Percentiles rank a stretch among this genome's conserved stretches.
These are phyloP conservation scores for Myathropa florea DNA, from an alignment of 2,888 invertebrate species.

Conservation along the genomic window DNA sequence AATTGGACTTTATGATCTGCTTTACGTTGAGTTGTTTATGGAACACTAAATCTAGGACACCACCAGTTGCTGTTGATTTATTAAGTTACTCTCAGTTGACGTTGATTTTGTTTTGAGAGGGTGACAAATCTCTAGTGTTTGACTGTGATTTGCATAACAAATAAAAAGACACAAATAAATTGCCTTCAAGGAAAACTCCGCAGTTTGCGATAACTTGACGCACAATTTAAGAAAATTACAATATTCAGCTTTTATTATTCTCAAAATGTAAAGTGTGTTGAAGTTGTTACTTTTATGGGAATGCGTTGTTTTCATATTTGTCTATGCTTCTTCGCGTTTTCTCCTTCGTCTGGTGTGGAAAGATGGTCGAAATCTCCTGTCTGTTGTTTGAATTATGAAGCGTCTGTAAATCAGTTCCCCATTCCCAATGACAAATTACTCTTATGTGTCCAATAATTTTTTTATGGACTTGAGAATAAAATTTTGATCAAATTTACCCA, in stretches of 20 bases:
- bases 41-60: background rate
- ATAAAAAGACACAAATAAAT: background rate
- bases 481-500: too few relatives aligned
- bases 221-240: background rate
- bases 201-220: background rate
- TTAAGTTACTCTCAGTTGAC: background rate
- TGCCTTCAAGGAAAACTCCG: background rate
- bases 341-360: too few relatives aligned
- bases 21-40: background rate
- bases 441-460: too few relatives aligned
- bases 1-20: background rate
- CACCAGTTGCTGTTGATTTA: background rate
- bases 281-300: background rate
- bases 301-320: background rate
- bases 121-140: too few relatives aligned
- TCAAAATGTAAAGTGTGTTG: background rate
- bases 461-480: too few relatives aligned
- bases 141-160: background rate
- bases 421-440: too few relatives aligned
- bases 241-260: background rate
- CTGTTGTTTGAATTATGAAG: too few relatives aligned
- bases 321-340: background rate
- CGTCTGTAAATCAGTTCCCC: too few relatives aligned
- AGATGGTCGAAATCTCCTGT: too few relatives aligned
- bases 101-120: background rate